phyloP scores from a whole-genome alignment of 1,140 invertebrate species.

The Glomeris maerens region DNA sequence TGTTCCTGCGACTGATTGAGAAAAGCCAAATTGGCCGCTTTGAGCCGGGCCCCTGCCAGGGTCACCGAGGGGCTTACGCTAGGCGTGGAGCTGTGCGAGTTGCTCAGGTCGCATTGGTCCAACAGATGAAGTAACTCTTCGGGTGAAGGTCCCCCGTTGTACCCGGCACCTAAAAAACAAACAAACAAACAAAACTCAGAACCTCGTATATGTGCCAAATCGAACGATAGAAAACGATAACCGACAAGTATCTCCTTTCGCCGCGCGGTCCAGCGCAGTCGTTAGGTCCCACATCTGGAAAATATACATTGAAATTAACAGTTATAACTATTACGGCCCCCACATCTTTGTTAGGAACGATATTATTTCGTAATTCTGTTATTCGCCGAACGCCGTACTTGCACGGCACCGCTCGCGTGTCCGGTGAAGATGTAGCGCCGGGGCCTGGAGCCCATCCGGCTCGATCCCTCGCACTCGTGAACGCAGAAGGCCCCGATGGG shows the following conservation, averaged over 20 bases:
- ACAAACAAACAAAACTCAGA: no score
- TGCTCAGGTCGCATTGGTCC: slow-evolving; percentile 83
- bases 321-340: no score
- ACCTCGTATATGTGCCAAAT: no score
- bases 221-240: no score
- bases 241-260: slow-evolving; percentile 49
- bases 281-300: slow-evolving; percentile 98
- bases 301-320: no score
- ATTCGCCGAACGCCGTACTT: slow-evolving; percentile 31
- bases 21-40: slow-evolving; percentile 56
- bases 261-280: slow-evolving; percentile 71
- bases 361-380: no score
- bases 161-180: slow-evolving; percentile 24
- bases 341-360: no score
- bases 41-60: slow-evolving; percentile 43
- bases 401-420: slow-evolving; percentile 83
- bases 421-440: slow-evolving; percentile 86
- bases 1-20: slow-evolving; percentile 42
- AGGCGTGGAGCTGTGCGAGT: slow-evolving; percentile 65
- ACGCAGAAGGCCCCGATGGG: slow-evolving; percentile 90
- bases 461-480: slow-evolving; percentile 90
- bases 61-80: slow-evolving; percentile 68
- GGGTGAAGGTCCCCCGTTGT: slow-evolving; percentile 68
- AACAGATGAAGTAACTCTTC: slow-evolving; percentile 76
- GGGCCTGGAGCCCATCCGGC: slow-evolving; percentile 76